Evolutionary conservation across 2,113 vertebrate species (phyloP), one percentile per base, ranked within the genome.

Genomic region (Pachycephala philippinensis): DNA sequence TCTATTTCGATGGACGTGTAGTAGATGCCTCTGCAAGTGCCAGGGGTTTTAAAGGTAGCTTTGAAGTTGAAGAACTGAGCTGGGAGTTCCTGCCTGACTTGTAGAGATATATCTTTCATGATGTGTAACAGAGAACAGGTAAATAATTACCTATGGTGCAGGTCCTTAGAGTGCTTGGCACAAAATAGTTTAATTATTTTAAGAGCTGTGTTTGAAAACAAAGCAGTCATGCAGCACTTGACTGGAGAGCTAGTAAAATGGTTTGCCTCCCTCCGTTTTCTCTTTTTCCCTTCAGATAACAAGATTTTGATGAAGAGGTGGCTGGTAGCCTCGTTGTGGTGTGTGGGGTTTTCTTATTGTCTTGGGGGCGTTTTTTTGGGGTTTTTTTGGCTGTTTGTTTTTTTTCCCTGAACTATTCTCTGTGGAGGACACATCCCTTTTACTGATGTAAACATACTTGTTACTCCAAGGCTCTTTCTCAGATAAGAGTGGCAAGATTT

Each of bases 1-100:
- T 92, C 91, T 91, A 7, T 89, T 95, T 89, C 72, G 68, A 8
- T 1, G 3, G 30, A 39, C 2, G 0, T n/a, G 72, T 44, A 87
- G 89, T 87, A 89, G 76, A n/a, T 93, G 69, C 72, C 33, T 88
- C 69, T 93, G 64, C 79, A 63, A 84, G 64, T 86, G 86, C 90
- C 95, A 80, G 42, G 52, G 27, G 15, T 74, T 95, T 92, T 86
- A 84, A 70, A 89, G 63, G 39, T 39, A 47, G 71, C 93, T 96
- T 97, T 96, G 93, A 97, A 96, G 80, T 84, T 87, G 84, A 75
- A 72, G 68, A 93, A 77, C 56, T 66, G 76, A 95, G 64, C 81
- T 92, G 75, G 90, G 79, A 86, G 64, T 90, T 95, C 87, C 90
- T 93, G 93, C 90, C 82, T 84, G 79, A 87, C 85, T 90, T 80